Evolutionary conservation across 2,888 invertebrate genomes (phyloP), one percentile per base, ranked within the genome.

Genomic region (Anthophora plumipes): DNA sequence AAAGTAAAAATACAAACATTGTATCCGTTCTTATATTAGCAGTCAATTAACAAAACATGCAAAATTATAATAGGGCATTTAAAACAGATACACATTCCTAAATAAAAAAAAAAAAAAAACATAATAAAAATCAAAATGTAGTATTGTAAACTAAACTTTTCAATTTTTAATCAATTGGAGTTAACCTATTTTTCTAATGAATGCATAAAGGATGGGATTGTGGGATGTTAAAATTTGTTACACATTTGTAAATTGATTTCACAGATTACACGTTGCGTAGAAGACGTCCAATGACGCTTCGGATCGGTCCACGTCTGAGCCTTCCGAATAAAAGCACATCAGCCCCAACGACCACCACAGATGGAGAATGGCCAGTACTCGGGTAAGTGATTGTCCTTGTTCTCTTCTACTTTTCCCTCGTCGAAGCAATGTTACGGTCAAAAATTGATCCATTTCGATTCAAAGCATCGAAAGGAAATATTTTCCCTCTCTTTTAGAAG

Each of bases 321-420:
- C 91, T 94, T 54, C 94, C 94, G 1, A 94, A 93, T 82, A 92
- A 94, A 85, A 94, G 94, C 92, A 93, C 94, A 78, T 93, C 94
- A 73, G 92, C 94, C 2, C 94, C 94, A 11, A 93, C 92, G 2
- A 92, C 94, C 14, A 92, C 94, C 12, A 93, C 93, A 0, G 93
- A 94, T 60, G 89, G 93, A 43, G 94, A 94, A 80, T 94, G 94
- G 94, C 93, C 94, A 50, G 88, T 89, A 37, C 90, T 93, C 88
- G 39, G 39, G 59, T 59, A 59, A 59, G 20, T 59, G 20, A 57
- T 57, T 1, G 7, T 14, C 11, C 37, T 8, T n/a, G 57, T 37
- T n/a, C n/a, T 11, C 11, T 57, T n/a, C 6, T 37, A 25, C 37
- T 11, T 37, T 25, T n/a, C 9, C n/a, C 31, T 31, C 31, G 6